phyloP scores from a whole-genome alignment of 2,797 vertebrate genomes.

The Glyptemys insculpta region DNA sequence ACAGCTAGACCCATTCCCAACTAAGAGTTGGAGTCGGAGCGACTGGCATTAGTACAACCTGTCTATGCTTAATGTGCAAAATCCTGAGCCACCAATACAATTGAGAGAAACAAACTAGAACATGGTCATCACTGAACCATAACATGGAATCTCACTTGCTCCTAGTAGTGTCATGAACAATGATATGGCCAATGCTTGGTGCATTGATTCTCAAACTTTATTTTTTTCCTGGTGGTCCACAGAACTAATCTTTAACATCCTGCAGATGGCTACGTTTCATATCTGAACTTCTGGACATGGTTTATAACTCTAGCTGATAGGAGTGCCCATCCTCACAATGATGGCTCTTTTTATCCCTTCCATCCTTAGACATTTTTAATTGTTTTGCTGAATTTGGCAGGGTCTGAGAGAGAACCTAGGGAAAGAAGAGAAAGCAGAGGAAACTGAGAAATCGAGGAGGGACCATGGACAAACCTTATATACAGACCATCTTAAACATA shows the following conservation, averaged over 20 bases:
- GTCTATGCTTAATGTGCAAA: background rate
- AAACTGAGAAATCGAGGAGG: background rate
- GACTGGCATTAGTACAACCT: background rate
- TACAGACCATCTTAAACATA: background rate
- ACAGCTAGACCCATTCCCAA: background rate
- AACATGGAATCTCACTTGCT: background rate
- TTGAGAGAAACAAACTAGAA: accelerated
- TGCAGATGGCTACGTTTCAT: background rate
- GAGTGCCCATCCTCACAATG: background rate
- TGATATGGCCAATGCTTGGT: background rate
- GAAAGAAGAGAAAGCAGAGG: background rate
- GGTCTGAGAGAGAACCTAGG: background rate
- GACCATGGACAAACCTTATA: background rate
- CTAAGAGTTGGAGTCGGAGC: background rate
- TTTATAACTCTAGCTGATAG: accelerated
- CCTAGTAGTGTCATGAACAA: background rate
- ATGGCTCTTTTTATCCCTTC: background rate
- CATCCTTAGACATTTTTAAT: background rate
- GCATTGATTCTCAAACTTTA: background rate
- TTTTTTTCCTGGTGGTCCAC: background rate
- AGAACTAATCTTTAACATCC: background rate
- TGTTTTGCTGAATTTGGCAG: background rate
- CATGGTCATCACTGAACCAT: background rate
- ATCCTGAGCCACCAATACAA: background rate
- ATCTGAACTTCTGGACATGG: accelerated